Evolutionary conservation across 2,797 vertebrate genomes (phyloP).

Genomic region (Tarsius wallacei): DNA sequence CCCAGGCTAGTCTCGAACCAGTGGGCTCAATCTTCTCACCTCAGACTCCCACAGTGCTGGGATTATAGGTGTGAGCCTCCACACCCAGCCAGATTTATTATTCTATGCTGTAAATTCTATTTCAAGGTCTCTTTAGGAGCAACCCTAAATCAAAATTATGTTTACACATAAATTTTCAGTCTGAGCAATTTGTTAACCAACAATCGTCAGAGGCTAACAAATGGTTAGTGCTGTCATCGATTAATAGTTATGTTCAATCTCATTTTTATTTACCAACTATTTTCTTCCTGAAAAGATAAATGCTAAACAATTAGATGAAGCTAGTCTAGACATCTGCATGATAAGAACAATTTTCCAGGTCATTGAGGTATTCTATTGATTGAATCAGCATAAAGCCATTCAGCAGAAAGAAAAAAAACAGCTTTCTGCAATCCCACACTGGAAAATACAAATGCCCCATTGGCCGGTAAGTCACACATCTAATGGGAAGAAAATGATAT

Average conservation of each 20-base stretch:
- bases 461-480: not conserved
- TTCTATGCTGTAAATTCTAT: not conserved
- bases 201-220: not conserved
- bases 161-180: constrained; percentile 6
- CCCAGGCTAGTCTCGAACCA: too few species aligned
- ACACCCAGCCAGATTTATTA: too few species aligned
- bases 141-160: not conserved
- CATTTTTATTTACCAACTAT: not conserved
- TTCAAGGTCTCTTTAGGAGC: not conserved
- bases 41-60: too few species aligned
- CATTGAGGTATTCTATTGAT: not conserved
- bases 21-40: too few species aligned
- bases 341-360: constrained; percentile 41
- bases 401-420: constrained; percentile 41
- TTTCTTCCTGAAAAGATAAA: constrained; percentile 34
- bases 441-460: not conserved
- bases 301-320: constrained; percentile 40
- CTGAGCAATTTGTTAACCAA: not conserved
- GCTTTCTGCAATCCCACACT: not conserved
- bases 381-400: constrained; percentile 27
- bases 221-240: not conserved
- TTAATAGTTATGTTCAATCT: not conserved
- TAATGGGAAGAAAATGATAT: not conserved
- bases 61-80: too few species aligned
- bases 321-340: not conserved